Conservation (phyloP, 2,888 invertebrate species). For the Acanthopleura granulata region DNA sequence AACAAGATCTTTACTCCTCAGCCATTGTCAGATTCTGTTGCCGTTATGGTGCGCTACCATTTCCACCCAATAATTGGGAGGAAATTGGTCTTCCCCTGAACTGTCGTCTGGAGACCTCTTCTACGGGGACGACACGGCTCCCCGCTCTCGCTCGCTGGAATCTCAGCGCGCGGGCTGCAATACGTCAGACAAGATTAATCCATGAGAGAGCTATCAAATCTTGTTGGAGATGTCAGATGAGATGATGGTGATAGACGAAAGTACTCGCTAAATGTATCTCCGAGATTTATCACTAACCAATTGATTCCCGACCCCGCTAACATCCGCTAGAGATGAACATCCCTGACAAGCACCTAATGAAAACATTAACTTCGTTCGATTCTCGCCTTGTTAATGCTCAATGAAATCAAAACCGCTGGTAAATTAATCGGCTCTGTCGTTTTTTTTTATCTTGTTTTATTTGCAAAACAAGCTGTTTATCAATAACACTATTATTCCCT, state of each 20-base stretch:
- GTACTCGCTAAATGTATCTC: neutral
- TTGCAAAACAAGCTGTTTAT: too few species aligned
- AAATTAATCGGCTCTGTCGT: too few species aligned
- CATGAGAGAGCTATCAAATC: neutral
- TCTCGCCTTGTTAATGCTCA: too few species aligned
- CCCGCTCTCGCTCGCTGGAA: neutral
- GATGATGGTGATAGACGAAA: neutral
- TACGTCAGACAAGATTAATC: neutral
- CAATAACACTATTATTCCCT: too few species aligned
- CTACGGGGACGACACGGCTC: neutral
- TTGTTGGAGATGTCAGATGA: neutral
- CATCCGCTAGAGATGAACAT: too few species aligned
- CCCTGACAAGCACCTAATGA: too few species aligned
- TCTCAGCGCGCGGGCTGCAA: neutral
- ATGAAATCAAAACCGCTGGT: too few species aligned
- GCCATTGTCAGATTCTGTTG: neutral
- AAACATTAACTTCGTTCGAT: too few species aligned
- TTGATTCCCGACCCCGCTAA: neutral
- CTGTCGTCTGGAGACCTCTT: neutral
- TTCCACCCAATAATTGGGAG: conserved; percentile 5
- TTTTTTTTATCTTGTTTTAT: too few species aligned
- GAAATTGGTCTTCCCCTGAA: neutral
- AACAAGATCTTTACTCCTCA: neutral
- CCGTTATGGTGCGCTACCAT: neutral
- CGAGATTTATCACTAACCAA: neutral